Percentiles rank a stretch among this genome's conserved stretches.
phyloP scores from a whole-genome alignment of 2,797 vertebrate genomes.

The Cirrhinus molitorella region DNA sequence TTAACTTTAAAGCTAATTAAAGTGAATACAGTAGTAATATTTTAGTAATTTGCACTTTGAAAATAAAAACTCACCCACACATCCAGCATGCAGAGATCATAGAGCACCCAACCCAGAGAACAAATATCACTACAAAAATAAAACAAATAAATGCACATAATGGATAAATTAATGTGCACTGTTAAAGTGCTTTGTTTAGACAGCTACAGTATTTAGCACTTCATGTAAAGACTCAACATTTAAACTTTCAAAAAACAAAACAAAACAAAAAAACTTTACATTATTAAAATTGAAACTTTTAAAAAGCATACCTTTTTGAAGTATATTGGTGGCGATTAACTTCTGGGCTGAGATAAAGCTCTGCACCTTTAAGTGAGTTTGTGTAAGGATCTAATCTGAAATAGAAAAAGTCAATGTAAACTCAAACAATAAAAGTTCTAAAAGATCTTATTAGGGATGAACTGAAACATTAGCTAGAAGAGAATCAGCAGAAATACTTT shows the following conservation, averaged over 20 bases:
- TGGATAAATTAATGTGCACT: neutral
- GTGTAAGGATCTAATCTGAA: neutral
- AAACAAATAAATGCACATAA: too few relatives aligned
- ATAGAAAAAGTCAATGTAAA: neutral
- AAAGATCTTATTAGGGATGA: too few relatives aligned
- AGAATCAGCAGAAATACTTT: too few relatives aligned
- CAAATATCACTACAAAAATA: constrained; percentile 10
- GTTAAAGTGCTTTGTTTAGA: neutral
- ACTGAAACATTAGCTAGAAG: too few relatives aligned
- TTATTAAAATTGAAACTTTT: too few relatives aligned
- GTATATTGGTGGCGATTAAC: accelerated
- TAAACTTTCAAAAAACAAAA: too few relatives aligned
- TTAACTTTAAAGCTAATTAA: too few relatives aligned
- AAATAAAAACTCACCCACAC: neutral
- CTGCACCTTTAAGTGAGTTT: neutral
- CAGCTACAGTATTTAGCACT: too few relatives aligned
- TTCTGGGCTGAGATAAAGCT: neutral
- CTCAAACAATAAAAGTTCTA: too few relatives aligned
- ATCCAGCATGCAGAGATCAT: constrained; percentile 15
- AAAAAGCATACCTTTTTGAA: constrained; percentile 2
- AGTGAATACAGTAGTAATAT: too few relatives aligned
- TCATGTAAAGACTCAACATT: neutral
- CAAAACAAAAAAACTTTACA: too few relatives aligned
- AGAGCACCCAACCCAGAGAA: constrained; percentile 1
- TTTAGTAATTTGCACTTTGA: too few relatives aligned